Conservation (phyloP, 2,113 vertebrate species). For the Tetrao urogallus region DNA sequence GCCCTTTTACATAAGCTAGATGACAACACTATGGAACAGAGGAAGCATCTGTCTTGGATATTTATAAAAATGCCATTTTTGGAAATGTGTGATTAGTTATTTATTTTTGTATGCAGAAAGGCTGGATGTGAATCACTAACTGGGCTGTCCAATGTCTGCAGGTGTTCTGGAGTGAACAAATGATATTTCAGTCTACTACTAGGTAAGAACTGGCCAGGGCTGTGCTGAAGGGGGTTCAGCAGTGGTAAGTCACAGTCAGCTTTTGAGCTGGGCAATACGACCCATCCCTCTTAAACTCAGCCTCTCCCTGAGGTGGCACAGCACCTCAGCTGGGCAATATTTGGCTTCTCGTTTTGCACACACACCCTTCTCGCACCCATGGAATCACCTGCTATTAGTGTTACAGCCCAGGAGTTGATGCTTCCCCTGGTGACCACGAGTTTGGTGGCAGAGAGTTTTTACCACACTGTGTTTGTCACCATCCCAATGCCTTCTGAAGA, state of each 20-base stretch:
- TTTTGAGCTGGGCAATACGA: background rate
- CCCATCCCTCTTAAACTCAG: background rate
- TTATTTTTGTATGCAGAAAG: background rate
- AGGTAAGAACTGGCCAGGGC: background rate
- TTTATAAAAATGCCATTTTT: slow-evolving; percentile 35
- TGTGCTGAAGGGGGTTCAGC: background rate
- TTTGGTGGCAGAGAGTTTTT: background rate
- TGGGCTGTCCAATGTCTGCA: slow-evolving; percentile 12
- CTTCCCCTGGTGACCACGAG: background rate
- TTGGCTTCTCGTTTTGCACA: fast-evolving
- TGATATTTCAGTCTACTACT: background rate
- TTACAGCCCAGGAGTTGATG: background rate
- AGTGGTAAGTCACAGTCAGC: background rate
- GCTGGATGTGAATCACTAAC: background rate
- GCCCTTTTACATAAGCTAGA: background rate
- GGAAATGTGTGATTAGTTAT: slow-evolving; percentile 5
- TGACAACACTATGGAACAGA: background rate
- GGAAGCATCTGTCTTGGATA: slow-evolving; percentile 30
- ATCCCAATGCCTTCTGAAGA: background rate
- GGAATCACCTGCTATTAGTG: background rate
- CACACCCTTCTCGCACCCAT: background rate
- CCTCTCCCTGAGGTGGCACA: background rate
- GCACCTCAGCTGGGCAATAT: background rate
- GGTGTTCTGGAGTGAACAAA: background rate
- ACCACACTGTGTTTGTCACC: fast-evolving